These are phyloP conservation scores for Hoplodrina blanda DNA, from an alignment of 2,888 invertebrate species.

Conservation along the genomic window DNA sequence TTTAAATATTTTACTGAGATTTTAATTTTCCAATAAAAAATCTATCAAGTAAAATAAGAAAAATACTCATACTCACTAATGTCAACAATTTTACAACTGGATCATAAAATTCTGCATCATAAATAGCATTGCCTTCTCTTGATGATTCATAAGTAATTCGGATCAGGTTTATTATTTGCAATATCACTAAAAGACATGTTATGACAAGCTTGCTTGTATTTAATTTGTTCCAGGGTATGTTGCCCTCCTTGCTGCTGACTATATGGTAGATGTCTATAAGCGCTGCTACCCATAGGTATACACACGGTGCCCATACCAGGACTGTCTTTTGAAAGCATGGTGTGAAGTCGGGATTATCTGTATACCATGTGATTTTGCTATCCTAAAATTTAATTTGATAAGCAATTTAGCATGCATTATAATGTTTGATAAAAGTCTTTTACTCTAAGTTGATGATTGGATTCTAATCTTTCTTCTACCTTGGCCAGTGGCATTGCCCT, in stretches of 20 bases:
- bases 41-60: neutral
- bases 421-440: neutral
- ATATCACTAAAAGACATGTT: constrained; percentile 91
- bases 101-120: constrained; percentile 80
- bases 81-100: constrained; percentile 92
- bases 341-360: constrained; percentile 95
- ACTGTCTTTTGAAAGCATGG: constrained; percentile 97
- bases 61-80: constrained; percentile 92
- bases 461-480: too few species aligned
- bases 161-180: constrained; percentile 92
- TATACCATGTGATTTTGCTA: constrained; percentile 93
- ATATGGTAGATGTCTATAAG: constrained; percentile 94
- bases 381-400: constrained; percentile 91
- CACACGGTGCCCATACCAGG: constrained; percentile 96
- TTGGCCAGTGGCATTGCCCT: too few species aligned
- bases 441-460: too few species aligned
- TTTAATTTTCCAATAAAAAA: neutral
- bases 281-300: constrained; percentile 94
- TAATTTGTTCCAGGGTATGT: constrained; percentile 94
- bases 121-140: constrained; percentile 85
- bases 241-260: constrained; percentile 92
- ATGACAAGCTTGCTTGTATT: constrained; percentile 93
- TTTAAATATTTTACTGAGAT: too few species aligned
- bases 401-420: neutral
- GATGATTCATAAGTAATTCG: constrained; percentile 89